Evolutionary conservation across 2,797 vertebrate species (phyloP).

Genomic region (Helarctos malayanus): DNA sequence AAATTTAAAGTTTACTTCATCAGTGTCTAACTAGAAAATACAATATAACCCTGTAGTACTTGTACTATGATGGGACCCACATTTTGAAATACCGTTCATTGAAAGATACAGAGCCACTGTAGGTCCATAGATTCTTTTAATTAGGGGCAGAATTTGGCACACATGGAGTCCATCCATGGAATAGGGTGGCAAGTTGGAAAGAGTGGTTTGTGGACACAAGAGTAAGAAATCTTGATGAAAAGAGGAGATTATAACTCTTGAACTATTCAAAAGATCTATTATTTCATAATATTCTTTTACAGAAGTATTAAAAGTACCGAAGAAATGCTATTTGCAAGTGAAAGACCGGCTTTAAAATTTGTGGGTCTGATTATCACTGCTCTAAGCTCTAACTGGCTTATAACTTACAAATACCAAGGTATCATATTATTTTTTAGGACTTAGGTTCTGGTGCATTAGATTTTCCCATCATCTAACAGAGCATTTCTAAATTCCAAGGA

Average conservation of each 20-base stretch:
- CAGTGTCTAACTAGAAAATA: neutral
- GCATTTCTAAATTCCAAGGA: conserved; percentile 34
- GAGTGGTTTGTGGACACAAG: neutral
- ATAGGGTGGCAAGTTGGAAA: neutral
- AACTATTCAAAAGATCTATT: neutral
- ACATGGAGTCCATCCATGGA: neutral
- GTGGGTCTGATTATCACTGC: neutral
- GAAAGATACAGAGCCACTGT: neutral
- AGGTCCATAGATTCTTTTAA: neutral
- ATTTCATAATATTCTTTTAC: neutral
- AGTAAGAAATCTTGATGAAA: neutral
- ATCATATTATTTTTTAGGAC: neutral
- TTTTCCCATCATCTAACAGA: neutral
- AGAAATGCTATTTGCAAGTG: neutral
- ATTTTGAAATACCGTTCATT: conserved; percentile 39
- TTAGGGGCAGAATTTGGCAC: neutral
- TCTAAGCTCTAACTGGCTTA: neutral
- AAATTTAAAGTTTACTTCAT: conserved; percentile 27
- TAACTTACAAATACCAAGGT: neutral
- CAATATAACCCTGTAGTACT: neutral
- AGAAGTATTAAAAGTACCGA: neutral
- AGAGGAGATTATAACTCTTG: neutral
- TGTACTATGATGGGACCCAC: neutral
- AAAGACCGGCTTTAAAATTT: conserved; percentile 7
- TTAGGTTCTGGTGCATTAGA: neutral